A percentile compares a stretch with the other conserved stretches of the same genome.
These are phyloP conservation scores for Xestia xanthographa DNA, from an alignment of 2,888 invertebrate species.

Conservation along the genomic window DNA sequence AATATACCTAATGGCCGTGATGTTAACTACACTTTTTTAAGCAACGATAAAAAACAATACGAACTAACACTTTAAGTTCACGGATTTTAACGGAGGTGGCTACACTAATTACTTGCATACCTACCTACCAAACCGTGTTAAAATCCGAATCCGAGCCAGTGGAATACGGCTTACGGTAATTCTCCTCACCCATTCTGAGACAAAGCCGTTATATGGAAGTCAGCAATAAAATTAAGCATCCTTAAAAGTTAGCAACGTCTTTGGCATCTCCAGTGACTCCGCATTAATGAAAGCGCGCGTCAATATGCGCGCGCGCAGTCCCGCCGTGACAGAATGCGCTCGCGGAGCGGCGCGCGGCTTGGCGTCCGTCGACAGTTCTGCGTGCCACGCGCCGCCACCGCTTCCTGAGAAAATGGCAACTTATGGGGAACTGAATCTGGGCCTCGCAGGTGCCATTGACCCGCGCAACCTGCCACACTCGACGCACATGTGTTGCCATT, in stretches of 20 bases:
- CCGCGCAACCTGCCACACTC: conserved; percentile 82
- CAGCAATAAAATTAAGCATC: conserved; percentile 78
- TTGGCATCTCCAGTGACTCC: conserved; percentile 80
- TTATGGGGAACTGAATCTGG: conserved; percentile 89
- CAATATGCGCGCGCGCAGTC: conserved; percentile 86
- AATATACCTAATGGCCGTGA: conserved; percentile 78
- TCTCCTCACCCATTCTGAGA: conserved; percentile 71
- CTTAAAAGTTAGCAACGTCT: conserved; percentile 78
- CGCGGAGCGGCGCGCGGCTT: conserved; percentile 60
- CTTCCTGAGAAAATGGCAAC: conserved; percentile 90
- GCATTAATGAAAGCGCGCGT: conserved; percentile 86
- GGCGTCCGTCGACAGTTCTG: conserved; percentile 60
- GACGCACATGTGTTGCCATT: conserved; percentile 84
- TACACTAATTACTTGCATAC: conserved; percentile 42
- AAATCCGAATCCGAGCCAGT: conserved; percentile 66
- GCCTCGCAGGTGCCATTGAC: conserved; percentile 87
- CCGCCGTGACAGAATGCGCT: conserved; percentile 88
- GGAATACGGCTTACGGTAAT: conserved; percentile 68
- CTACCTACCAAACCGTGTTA: conserved; percentile 45
- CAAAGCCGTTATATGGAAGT: conserved; percentile 74
- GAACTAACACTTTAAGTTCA: conserved; percentile 73
- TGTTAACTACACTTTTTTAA: conserved; percentile 75
- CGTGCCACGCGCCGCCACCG: conserved; percentile 75
- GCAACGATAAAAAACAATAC: conserved; percentile 81
- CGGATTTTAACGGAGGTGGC: conserved; percentile 51